These are phyloP conservation scores for Salminus brasiliensis DNA, from an alignment of 2,113 vertebrate genomes.

Conservation along the genomic window DNA sequence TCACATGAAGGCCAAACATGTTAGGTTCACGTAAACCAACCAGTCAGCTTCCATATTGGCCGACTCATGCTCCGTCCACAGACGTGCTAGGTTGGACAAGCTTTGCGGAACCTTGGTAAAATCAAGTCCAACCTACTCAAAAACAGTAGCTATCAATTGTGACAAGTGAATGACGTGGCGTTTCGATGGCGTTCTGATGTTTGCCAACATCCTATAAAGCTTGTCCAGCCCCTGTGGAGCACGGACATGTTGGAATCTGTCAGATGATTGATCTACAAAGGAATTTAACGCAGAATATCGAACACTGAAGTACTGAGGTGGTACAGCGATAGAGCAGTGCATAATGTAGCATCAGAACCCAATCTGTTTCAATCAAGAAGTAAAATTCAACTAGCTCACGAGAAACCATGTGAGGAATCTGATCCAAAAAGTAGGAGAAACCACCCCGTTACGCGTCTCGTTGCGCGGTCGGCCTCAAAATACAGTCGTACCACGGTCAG, in stretches of 20 bases:
- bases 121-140: too few species aligned
- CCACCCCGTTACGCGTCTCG: not conserved
- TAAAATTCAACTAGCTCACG: not conserved
- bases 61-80: too few species aligned
- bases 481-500: not conserved
- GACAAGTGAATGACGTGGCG: too few species aligned
- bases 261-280: not conserved
- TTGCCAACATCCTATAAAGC: too few species aligned
- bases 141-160: too few species aligned
- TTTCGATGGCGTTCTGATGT: too few species aligned
- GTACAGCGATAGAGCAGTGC: not conserved
- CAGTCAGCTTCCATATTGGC: not conserved
- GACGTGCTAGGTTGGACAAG: not conserved
- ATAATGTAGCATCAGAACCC: not conserved
- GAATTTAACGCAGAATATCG: not conserved
- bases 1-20: not conserved
- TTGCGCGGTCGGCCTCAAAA: not conserved
- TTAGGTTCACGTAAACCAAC: not conserved
- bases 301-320: not conserved
- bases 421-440: not conserved
- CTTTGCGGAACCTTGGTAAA: too few species aligned
- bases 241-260: not conserved
- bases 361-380: not conserved
- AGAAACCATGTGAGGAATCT: not conserved
- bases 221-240: too few species aligned